These are phyloP conservation scores for Mandrillus leucophaeus DNA, from an alignment of 2,113 vertebrate genomes.

Conservation along the genomic window DNA sequence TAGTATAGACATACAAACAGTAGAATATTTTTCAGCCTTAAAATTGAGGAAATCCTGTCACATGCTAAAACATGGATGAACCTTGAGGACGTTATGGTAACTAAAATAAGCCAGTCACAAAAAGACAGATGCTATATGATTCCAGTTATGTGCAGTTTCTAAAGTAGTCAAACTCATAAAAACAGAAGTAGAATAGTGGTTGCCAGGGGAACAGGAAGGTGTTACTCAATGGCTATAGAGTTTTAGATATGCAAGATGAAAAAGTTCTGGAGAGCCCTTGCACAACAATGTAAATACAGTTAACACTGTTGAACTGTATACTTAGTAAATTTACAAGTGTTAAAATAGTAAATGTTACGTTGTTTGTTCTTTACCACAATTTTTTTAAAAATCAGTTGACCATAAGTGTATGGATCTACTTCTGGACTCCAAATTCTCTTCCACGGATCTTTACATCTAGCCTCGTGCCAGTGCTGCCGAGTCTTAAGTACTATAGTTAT, in stretches of 20 bases:
- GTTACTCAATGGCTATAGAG: background rate
- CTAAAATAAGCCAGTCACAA: background rate
- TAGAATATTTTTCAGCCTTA: background rate
- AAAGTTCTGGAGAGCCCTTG: background rate
- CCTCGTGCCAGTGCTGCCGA: background rate
- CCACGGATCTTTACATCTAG: background rate
- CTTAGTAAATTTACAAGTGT: background rate
- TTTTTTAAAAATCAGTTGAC: background rate
- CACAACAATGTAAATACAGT: background rate
- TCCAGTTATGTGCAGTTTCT: background rate
- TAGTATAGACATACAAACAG: background rate
- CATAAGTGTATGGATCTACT: background rate
- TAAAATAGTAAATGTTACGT: background rate
- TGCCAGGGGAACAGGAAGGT: background rate
- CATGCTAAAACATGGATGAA: background rate
- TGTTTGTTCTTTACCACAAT: background rate
- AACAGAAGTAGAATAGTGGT: background rate
- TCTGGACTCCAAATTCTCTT: background rate
- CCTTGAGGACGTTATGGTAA: background rate
- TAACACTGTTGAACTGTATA: background rate
- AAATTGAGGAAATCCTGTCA: background rate
- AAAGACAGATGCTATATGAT: background rate
- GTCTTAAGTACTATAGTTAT: background rate
- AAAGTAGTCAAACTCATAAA: background rate
- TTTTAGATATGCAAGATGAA: background rate